A percentile compares a stretch with the other conserved stretches of the same genome.
phyloP scores from a whole-genome alignment of 2,113 vertebrate genomes.

The Calonectris borealis region DNA sequence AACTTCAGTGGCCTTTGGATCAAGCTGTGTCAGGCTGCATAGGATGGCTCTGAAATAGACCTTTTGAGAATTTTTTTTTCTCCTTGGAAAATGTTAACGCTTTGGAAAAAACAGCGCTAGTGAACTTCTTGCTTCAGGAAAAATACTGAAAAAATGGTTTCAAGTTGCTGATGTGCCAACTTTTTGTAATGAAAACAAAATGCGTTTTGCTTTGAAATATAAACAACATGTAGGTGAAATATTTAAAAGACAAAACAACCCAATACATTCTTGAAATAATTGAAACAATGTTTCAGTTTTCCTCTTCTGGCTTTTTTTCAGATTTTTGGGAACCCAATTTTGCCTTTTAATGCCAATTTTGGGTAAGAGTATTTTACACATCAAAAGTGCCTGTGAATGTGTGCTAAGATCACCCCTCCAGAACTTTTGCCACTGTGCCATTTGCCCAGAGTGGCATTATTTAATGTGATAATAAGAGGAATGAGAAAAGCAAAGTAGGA shows the following conservation, averaged over 20 bases:
- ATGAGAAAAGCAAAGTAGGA: not conserved
- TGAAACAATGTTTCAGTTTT: not conserved
- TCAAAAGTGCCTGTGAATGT: not conserved
- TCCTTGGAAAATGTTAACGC: not conserved
- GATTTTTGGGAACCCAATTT: not conserved
- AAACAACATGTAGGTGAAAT: not conserved
- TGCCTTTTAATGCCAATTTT: not conserved
- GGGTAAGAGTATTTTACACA: not conserved
- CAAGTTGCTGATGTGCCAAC: not conserved
- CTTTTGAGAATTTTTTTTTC: not conserved
- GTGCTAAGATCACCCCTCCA: not conserved
- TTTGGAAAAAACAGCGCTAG: not conserved
- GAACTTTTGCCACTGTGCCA: not conserved
- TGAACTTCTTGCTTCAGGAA: slow-evolving; percentile 6
- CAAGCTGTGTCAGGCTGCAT: not conserved
- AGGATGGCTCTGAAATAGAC: not conserved
- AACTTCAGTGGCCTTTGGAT: slow-evolving; percentile 4
- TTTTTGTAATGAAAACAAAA: slow-evolving; percentile 20
- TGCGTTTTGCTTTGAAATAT: not conserved
- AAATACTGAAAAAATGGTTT: not conserved
- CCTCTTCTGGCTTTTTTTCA: not conserved
- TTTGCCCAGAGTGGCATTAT: not conserved
- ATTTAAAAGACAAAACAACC: not conserved
- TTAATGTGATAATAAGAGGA: not conserved
- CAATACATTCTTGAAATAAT: not conserved